Evolutionary conservation across 2,113 vertebrate genomes (phyloP).

Genomic region (Antechinus flavipes): DNA sequence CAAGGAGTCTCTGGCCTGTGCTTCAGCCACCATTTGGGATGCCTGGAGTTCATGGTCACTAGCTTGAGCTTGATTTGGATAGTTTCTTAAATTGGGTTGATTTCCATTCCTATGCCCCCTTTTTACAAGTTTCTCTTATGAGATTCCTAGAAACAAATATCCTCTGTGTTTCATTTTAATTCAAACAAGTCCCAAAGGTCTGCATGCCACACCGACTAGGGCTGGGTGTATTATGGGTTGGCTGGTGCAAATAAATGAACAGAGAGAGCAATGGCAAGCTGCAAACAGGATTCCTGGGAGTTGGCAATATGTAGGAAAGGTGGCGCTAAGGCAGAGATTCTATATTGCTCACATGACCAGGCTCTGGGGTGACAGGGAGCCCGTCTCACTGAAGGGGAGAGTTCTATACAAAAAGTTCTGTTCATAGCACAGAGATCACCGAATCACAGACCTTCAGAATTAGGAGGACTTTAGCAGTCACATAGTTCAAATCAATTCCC

Average conservation of each 20-base stretch:
- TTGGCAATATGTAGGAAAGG: not conserved
- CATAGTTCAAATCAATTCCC: not conserved
- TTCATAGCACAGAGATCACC: not conserved
- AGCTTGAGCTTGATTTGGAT: constrained; percentile 51
- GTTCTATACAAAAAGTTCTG: not conserved
- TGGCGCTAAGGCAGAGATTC: no score
- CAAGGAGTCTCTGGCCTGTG: not conserved
- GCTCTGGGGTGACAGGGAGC: not conserved
- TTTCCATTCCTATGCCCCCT: constrained; percentile 27
- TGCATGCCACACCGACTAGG: constrained; percentile 38
- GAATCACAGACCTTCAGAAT: not conserved
- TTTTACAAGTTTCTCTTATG: not conserved
- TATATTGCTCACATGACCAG: not conserved
- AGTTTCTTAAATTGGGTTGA: constrained; percentile 41
- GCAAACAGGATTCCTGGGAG: not conserved
- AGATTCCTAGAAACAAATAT: constrained; percentile 40
- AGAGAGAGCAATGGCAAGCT: not conserved
- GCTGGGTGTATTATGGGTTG: not conserved
- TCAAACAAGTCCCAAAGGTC: constrained; percentile 60
- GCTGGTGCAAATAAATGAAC: constrained; percentile 54
- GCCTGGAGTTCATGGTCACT: not conserved
- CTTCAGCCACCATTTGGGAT: not conserved
- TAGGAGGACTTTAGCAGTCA: not conserved
- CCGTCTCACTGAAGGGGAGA: not conserved
- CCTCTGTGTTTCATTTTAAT: constrained; percentile 58